A percentile compares a stretch with the other conserved stretches of the same genome.
Conservation (phyloP, 2,797 vertebrate species). For the Columba guinea region DNA sequence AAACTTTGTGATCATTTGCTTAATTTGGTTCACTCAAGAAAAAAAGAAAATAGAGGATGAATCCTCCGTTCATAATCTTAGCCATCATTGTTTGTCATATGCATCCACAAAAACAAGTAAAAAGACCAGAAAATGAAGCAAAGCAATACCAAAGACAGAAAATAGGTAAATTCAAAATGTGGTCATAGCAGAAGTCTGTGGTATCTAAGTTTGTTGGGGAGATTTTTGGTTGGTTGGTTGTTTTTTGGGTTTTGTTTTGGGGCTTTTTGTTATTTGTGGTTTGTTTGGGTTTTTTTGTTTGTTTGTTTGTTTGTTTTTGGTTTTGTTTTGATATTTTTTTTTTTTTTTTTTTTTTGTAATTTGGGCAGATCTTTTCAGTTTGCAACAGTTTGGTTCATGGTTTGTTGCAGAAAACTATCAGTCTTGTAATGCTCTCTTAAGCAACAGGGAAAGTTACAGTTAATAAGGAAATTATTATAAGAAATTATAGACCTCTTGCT, state of each 20-base stretch:
- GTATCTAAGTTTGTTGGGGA: background rate
- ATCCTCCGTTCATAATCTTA: background rate
- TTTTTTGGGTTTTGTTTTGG: background rate
- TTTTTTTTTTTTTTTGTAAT: background rate
- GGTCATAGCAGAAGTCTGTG: background rate
- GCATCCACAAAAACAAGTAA: background rate
- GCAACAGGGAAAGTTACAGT: background rate
- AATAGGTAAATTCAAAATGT: background rate
- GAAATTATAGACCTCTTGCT: background rate
- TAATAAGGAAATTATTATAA: background rate
- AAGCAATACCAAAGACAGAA: background rate
- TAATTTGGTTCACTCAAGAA: constrained; percentile 12
- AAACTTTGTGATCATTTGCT: background rate
- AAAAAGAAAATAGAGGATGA: background rate
- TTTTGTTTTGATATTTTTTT: too few species aligned
- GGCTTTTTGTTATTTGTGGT: too few species aligned
- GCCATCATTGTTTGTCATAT: background rate
- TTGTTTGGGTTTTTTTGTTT: too few species aligned
- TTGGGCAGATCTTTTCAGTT: constrained; percentile 22
- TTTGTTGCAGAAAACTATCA: background rate
- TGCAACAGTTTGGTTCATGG: background rate
- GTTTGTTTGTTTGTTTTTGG: too few species aligned
- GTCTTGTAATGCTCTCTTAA: background rate
- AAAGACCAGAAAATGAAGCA: background rate
- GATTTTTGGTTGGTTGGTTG: background rate